Conservation (phyloP, 2,888 invertebrate genomes). For the Noctua janthe region DNA sequence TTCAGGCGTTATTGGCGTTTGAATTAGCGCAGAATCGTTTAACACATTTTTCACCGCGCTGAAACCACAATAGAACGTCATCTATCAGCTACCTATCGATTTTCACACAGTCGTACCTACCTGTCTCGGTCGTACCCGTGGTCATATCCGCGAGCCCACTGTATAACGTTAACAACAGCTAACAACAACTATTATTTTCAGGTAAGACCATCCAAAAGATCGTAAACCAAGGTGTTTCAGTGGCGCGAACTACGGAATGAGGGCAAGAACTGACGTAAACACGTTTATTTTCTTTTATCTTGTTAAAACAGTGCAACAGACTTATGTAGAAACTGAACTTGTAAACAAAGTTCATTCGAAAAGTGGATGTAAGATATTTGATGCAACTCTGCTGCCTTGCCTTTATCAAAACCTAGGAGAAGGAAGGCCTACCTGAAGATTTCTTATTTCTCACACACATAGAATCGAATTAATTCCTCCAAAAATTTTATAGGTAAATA, state of each 20-base stretch:
- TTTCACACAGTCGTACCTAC: background rate
- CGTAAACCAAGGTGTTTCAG: constrained; percentile 29
- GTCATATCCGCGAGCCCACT: background rate
- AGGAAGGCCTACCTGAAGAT: background rate
- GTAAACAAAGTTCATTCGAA: constrained; percentile 20
- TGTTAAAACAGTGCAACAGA: constrained; percentile 41
- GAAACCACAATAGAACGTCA: background rate
- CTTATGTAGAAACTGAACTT: constrained; percentile 7
- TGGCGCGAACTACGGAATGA: constrained; percentile 48
- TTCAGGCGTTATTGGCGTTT: background rate
- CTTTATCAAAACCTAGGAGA: background rate
- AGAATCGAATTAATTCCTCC: background rate
- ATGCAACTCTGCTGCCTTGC: background rate
- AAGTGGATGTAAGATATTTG: background rate
- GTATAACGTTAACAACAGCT: background rate
- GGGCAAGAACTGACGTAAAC: constrained; percentile 47
- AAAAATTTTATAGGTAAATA: background rate
- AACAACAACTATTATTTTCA: background rate
- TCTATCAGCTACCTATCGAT: constrained; percentile 8
- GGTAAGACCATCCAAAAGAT: constrained; percentile 15
- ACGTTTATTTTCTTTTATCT: constrained; percentile 57
- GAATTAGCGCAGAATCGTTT: background rate
- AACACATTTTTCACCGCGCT: background rate
- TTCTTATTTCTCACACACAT: background rate
- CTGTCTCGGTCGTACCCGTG: background rate